Evolutionary conservation across 2,113 vertebrate genomes (phyloP).

Genomic region (Tonatia bakeri): DNA sequence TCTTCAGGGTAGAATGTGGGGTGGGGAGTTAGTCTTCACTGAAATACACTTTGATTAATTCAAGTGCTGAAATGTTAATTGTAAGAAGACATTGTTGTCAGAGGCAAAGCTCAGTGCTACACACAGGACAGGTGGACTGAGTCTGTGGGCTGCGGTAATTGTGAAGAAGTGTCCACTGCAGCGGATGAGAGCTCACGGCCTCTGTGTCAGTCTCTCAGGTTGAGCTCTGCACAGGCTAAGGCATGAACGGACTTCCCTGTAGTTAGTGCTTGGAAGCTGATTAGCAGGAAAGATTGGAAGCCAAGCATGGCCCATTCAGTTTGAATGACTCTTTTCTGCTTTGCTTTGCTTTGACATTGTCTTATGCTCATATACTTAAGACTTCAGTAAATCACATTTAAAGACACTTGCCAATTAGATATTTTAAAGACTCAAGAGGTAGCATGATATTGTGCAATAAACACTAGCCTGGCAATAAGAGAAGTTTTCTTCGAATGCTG

Average conservation of each 20-base stretch:
- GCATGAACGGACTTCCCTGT: background rate
- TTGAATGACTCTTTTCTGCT: conserved; percentile 4
- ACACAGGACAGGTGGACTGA: background rate
- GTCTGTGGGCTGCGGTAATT: background rate
- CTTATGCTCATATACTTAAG: background rate
- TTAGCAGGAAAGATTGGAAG: background rate
- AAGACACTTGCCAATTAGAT: conserved; percentile 33
- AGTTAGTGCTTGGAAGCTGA: background rate
- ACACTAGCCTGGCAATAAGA: background rate
- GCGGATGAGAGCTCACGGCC: background rate
- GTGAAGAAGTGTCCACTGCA: background rate
- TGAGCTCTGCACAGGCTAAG: background rate
- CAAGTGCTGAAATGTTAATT: background rate
- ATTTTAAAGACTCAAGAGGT: conserved; percentile 60
- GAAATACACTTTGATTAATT: background rate
- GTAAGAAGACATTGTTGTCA: background rate
- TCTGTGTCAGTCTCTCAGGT: background rate
- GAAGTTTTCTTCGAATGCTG: background rate
- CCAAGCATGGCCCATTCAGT: background rate
- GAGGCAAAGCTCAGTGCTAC: background rate
- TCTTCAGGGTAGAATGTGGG: background rate
- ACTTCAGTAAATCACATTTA: conserved; percentile 22
- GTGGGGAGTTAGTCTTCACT: background rate
- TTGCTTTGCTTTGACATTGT: conserved; percentile 24
- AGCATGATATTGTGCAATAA: conserved; percentile 33